A percentile compares a stretch with the other conserved stretches of the same genome.
Conservation (phyloP, 2,113 vertebrate genomes). For the Platycercus adscitus region DNA sequence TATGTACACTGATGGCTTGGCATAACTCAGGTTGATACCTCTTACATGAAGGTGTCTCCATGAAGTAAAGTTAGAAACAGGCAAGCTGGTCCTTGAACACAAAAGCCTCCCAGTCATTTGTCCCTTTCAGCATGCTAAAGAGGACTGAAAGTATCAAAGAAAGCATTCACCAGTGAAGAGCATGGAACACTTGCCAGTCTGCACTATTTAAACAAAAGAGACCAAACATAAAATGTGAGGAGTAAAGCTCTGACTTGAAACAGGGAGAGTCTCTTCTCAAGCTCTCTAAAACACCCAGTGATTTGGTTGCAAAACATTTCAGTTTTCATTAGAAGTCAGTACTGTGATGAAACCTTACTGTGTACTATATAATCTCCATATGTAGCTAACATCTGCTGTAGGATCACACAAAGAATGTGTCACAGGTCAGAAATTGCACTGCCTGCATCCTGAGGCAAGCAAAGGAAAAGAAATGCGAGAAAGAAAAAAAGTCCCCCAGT, state of each 20-base stretch:
- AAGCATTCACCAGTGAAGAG: constrained; percentile 26
- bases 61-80: not conserved
- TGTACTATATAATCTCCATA: not conserved
- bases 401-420: not conserved
- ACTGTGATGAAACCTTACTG: not conserved
- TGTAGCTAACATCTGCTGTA: not conserved
- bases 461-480: not conserved
- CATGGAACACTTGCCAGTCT: constrained; percentile 12
- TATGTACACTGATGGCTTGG: not conserved
- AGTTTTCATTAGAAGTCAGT: not conserved
- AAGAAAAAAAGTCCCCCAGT: not conserved
- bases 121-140: constrained; percentile 16
- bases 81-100: not conserved
- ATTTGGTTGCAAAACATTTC: not conserved
- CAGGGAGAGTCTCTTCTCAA: not conserved
- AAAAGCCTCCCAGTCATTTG: constrained; percentile 16
- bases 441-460: not conserved
- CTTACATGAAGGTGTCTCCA: not conserved
- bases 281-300: constrained; percentile 9
- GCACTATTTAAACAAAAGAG: constrained; percentile 20
- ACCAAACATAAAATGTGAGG: constrained; percentile 13
- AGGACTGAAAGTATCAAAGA: constrained; percentile 28
- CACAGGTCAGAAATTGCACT: not conserved
- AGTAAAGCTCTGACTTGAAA: constrained; percentile 18
- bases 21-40: not conserved